Evolutionary conservation across 2,113 vertebrate genomes (phyloP).

Genomic region (Xenopus borealis): DNA sequence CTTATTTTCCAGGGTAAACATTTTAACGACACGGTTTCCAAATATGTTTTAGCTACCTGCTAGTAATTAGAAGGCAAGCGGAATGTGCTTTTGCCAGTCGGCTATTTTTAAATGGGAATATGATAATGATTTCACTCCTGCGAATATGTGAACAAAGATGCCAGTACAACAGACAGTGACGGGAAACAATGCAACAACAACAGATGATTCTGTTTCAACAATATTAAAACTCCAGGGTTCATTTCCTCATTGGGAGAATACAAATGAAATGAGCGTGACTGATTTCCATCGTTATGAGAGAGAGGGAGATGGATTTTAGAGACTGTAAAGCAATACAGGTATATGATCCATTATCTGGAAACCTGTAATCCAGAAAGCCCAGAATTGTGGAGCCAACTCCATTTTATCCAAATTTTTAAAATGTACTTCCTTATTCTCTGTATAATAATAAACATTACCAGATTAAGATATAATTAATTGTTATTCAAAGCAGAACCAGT

Average conservation of each 20-base stretch:
- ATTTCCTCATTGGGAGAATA: not conserved
- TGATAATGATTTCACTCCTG: conserved; percentile 27
- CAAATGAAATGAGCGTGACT: too few relatives aligned
- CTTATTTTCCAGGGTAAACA: not conserved
- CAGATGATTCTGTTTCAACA: not conserved
- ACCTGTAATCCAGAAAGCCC: too few relatives aligned
- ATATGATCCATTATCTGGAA: too few relatives aligned
- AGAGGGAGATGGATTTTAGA: too few relatives aligned
- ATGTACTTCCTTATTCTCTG: too few relatives aligned
- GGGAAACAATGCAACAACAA: not conserved
- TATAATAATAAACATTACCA: too few relatives aligned
- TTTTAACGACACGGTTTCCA: conserved; percentile 16
- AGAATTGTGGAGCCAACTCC: too few relatives aligned
- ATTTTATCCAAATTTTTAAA: too few relatives aligned
- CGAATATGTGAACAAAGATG: conserved; percentile 1
- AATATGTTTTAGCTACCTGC: not conserved
- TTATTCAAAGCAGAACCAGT: too few relatives aligned
- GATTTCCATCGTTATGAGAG: too few relatives aligned
- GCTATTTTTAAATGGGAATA: conserved; percentile 10
- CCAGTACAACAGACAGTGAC: not conserved
- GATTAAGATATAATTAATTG: too few relatives aligned
- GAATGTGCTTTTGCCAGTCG: conserved; percentile 17
- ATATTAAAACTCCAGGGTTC: not conserved
- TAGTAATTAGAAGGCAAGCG: conserved; percentile 27
- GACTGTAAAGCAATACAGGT: too few relatives aligned